phyloP scores from a whole-genome alignment of 2,888 invertebrate species.

The Drosophila anomalata region DNA sequence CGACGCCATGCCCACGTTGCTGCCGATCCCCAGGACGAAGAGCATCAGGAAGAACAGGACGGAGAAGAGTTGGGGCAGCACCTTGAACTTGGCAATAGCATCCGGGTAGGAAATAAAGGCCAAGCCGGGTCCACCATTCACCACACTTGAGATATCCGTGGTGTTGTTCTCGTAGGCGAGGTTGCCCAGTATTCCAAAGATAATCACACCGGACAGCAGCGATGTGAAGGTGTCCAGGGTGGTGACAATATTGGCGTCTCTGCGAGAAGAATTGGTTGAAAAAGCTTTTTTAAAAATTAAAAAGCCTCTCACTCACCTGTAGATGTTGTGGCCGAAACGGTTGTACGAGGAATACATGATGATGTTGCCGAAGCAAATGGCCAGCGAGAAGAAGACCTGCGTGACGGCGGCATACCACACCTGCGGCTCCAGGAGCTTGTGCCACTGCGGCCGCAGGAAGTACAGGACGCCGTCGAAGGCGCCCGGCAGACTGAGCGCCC shows the following conservation, averaged over 20 bases:
- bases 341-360: conserved; percentile 87
- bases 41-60: conserved; percentile 86
- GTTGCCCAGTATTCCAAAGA: conserved; percentile 93
- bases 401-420: conserved; percentile 88
- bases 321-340: conserved; percentile 86
- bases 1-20: conserved; percentile 84
- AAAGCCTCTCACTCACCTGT: conserved; percentile 82
- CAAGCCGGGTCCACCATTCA: conserved; percentile 90
- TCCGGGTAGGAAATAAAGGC: conserved; percentile 91
- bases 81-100: conserved; percentile 85
- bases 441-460: conserved; percentile 88
- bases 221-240: conserved; percentile 93
- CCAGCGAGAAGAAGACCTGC: conserved; percentile 87
- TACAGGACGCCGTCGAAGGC: conserved; percentile 87
- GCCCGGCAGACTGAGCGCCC: conserved; percentile 86
- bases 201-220: conserved; percentile 91
- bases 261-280: conserved; percentile 65
- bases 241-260: conserved; percentile 92
- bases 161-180: conserved; percentile 87
- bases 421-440: conserved; percentile 83
- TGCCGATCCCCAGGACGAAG: conserved; percentile 85
- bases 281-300: neutral
- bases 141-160: conserved; percentile 87
- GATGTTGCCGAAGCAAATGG: conserved; percentile 87
- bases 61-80: conserved; percentile 85